Evolutionary conservation across 2,888 invertebrate genomes (phyloP), one percentile per base, ranked within the genome.

Genomic region (Tinea pellionella): DNA sequence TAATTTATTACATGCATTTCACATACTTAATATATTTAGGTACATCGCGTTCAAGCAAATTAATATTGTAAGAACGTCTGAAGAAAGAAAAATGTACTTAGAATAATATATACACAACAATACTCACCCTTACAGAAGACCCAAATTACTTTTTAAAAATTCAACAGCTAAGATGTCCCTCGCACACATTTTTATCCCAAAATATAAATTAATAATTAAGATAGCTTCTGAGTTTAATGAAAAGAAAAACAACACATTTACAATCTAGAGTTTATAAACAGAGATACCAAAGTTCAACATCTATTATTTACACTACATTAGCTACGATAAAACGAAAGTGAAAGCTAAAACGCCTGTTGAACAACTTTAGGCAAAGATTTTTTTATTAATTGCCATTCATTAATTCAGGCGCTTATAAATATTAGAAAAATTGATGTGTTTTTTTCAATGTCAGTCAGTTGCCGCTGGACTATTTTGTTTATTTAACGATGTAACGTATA

Each of bases 331-430:
- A 59, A 53, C 66, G 63, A 67, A 65, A 65, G 59, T 63, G 15
- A 47, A 9, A 47, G 9, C 9, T 9, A 11, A 62, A 71, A 69
- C 80, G 84, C 85, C 85, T 86, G 81, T 80, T 82, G 75, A 75
- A 72, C 77, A n/a, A 37, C 73, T 70, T 63, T 72, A 67, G 66
- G 68, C 77, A 78, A 80, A n/a, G n/a, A n/a, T n/a, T 66, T 61
- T 65, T 37, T 42, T 37, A 56, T 61, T 59, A 30, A 61, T 73
- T 72, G 71, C 9, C 70, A 70, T 61, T 61, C 47, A 62, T 66
- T 16, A 47, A 47, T 37, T 37, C 47, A 47, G 47, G 47, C 13
- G 47, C 13, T 47, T n/a, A 15, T 2, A 16, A 15, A 47, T n/a
- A 47, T 1, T 47, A 2, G 13, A 15, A 41, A 6, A 47, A 15